These are phyloP conservation scores for Enteromius viviparus DNA, from an alignment of 2,797 vertebrate species.

Conservation along the genomic window DNA sequence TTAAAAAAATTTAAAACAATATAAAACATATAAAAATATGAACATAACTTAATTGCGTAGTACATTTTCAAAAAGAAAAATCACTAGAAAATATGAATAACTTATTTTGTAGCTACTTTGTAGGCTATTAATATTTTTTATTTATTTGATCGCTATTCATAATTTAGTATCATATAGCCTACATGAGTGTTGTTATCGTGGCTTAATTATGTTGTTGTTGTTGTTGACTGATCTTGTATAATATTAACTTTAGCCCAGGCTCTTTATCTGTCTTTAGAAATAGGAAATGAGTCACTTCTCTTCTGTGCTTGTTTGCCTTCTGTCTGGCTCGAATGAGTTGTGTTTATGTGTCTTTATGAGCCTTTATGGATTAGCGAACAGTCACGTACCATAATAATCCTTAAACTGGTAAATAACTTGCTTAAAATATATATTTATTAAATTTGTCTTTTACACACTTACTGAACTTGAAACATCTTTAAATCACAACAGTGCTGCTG, in stretches of 20 bases:
- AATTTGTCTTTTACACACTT: too few relatives aligned
- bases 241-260: background rate
- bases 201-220: too few relatives aligned
- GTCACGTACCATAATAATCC: background rate
- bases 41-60: background rate
- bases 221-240: conserved; percentile 18
- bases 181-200: background rate
- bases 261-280: conserved; percentile 32
- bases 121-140: background rate
- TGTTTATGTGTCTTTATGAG: conserved; percentile 20
- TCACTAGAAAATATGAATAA: background rate
- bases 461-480: background rate
- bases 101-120: background rate
- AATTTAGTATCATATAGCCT: background rate
- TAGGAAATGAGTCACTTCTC: conserved; percentile 46
- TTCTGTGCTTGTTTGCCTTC: conserved; percentile 28
- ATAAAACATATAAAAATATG: background rate
- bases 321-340: conserved; percentile 21
- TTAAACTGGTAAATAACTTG: background rate
- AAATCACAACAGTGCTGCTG: background rate
- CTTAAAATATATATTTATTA: background rate
- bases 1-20: too few relatives aligned
- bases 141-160: background rate
- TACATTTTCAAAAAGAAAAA: background rate
- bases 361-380: background rate